Conservation (phyloP, 64 coral and sea anemone species). For the Porites lutea region DNA sequence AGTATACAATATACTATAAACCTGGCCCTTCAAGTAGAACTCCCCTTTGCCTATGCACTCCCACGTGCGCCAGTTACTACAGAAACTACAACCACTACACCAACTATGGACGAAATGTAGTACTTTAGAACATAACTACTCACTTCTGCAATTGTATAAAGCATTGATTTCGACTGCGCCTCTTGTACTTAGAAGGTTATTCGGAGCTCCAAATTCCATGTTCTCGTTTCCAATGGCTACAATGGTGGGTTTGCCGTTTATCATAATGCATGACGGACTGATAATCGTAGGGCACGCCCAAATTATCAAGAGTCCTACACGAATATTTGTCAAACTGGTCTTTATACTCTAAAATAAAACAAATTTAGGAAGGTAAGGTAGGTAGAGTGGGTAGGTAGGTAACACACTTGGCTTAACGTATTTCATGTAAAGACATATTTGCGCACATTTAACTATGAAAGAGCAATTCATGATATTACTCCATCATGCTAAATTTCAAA, state of each 20-base stretch:
- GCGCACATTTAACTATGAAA: too few relatives aligned
- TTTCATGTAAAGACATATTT: too few relatives aligned
- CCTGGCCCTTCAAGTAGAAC: too few relatives aligned
- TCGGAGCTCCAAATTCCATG: slow-evolving; percentile 51
- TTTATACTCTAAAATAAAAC: neutral
- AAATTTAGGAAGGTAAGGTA: neutral
- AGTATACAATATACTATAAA: too few relatives aligned
- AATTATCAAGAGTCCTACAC: slow-evolving; percentile 62
- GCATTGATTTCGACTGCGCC: slow-evolving; percentile 83
- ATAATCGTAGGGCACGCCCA: slow-evolving; percentile 86
- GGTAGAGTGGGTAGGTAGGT: too few relatives aligned
- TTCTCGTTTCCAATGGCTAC: slow-evolving; percentile 69
- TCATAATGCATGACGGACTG: slow-evolving; percentile 89
- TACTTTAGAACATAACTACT: neutral
- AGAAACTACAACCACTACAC: too few relatives aligned
- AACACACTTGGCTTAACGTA: too few relatives aligned
- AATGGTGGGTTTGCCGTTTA: slow-evolving; percentile 74
- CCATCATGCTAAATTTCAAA: too few relatives aligned
- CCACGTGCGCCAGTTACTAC: too few relatives aligned
- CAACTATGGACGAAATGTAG: too few relatives aligned
- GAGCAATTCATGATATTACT: too few relatives aligned
- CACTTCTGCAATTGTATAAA: slow-evolving; percentile 83
- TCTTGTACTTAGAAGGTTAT: slow-evolving; percentile 5
- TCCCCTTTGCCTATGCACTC: too few relatives aligned
- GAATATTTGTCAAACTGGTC: slow-evolving; percentile 85